A percentile compares a stretch with the other conserved stretches of the same genome.
Conservation (phyloP, 1,140 invertebrate species). For the Heterodera carotae region DNA sequence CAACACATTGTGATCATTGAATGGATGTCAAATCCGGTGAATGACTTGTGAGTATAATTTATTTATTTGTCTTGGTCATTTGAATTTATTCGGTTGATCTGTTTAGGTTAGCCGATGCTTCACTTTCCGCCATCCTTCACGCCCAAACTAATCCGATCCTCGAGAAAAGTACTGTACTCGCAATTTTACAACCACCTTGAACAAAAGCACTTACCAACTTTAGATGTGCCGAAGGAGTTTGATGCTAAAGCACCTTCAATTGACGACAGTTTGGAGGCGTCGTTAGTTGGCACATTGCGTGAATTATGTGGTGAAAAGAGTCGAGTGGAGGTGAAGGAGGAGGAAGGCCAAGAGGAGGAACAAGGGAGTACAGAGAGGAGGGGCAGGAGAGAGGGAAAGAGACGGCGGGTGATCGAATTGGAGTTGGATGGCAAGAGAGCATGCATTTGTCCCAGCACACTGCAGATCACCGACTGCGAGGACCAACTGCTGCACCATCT, state of each 20-base stretch:
- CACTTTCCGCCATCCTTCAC: slow-evolving; percentile 74
- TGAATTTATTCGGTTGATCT: neutral
- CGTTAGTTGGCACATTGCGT: slow-evolving; percentile 17
- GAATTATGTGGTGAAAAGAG: slow-evolving; percentile 26
- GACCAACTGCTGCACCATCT: slow-evolving; percentile 45
- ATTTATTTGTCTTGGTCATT: neutral
- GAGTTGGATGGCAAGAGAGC: slow-evolving; percentile 43
- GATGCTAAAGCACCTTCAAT: slow-evolving; percentile 18
- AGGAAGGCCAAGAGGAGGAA: neutral
- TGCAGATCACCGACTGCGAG: slow-evolving; percentile 38
- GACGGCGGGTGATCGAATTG: slow-evolving; percentile 5
- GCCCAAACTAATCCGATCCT: slow-evolving; percentile 59
- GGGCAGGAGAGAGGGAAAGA: slow-evolving; percentile 2
- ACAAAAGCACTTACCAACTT: slow-evolving; percentile 17
- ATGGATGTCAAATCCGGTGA: slow-evolving; percentile 90
- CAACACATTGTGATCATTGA: slow-evolving; percentile 67
- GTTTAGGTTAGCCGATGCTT: slow-evolving; percentile 89
- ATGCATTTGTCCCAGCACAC: slow-evolving; percentile 36
- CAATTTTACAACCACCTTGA: slow-evolving; percentile 9
- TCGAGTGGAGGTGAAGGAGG: slow-evolving; percentile 32
- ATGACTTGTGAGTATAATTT: slow-evolving; percentile 71
- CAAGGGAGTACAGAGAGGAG: neutral
- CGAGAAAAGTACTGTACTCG: slow-evolving; percentile 48
- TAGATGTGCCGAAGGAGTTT: slow-evolving; percentile 42
- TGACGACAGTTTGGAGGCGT: slow-evolving; percentile 20